Conservation (phyloP, 1,140 invertebrate species). For the Drosophila pallidifrons region DNA sequence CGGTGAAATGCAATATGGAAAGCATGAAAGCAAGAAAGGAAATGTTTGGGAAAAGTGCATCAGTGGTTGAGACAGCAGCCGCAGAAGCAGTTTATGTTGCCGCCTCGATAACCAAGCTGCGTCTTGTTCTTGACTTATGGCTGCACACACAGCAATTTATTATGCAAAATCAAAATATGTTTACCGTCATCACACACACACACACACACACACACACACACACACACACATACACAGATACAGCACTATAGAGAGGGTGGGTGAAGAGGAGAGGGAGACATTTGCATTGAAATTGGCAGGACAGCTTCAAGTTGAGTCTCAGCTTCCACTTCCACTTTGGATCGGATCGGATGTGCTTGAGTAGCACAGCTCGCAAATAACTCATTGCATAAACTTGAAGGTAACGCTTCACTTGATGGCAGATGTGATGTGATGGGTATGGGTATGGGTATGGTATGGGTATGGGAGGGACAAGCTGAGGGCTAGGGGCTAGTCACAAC, state of each 20-base stretch:
- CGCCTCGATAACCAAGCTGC: not conserved
- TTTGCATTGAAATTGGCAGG: slow-evolving; percentile 40
- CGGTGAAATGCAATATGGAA: slow-evolving; percentile 29
- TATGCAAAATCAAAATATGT: slow-evolving; percentile 66
- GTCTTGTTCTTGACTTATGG: slow-evolving; percentile 13
- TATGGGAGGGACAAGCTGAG: not conserved
- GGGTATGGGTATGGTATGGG: no score
- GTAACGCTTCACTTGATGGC: not conserved
- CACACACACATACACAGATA: slow-evolving; percentile 19
- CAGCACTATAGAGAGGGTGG: not conserved
- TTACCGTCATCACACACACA: slow-evolving; percentile 25
- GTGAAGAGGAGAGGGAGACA: not conserved
- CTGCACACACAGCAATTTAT: slow-evolving; percentile 54
- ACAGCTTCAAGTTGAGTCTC: slow-evolving; percentile 15
- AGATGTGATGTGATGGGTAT: not conserved
- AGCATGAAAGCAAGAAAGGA: not conserved
- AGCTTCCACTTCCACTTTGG: slow-evolving; percentile 21
- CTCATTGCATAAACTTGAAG: slow-evolving; percentile 30
- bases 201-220: no score
- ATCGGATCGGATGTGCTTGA: slow-evolving; percentile 39
- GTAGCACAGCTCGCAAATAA: slow-evolving; percentile 39
- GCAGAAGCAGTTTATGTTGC: slow-evolving; percentile 15
- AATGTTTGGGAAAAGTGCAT: slow-evolving; percentile 27
- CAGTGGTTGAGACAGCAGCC: slow-evolving; percentile 18
- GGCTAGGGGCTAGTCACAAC: slow-evolving; percentile 2